These are phyloP conservation scores for Manis pentadactyla DNA, from an alignment of 2,797 vertebrate species.

Conservation along the genomic window DNA sequence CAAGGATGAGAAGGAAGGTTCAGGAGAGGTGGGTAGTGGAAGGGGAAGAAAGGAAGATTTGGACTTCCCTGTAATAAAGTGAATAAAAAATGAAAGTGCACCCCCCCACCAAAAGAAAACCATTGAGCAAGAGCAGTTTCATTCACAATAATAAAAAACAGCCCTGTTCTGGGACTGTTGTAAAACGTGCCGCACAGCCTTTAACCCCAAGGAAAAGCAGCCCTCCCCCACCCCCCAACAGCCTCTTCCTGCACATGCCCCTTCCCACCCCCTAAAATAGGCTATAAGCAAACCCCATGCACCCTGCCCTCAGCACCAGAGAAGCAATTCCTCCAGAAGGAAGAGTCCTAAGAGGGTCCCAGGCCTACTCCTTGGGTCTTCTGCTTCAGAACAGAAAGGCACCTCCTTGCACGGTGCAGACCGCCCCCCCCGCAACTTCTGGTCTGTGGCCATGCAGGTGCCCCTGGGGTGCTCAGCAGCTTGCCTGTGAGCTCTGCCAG, in stretches of 20 bases:
- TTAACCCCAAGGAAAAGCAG: conserved; percentile 68
- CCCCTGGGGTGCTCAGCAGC: too few relatives aligned
- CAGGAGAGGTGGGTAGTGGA: neutral
- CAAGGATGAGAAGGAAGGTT: conserved; percentile 63
- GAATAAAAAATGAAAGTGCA: conserved; percentile 70
- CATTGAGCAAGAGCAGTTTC: conserved; percentile 81
- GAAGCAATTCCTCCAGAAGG: conserved; percentile 39
- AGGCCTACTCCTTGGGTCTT: conserved; percentile 11
- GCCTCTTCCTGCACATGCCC: conserved; percentile 74
- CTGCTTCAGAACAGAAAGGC: neutral
- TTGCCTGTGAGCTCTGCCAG: neutral
- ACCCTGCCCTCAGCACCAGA: conserved; percentile 61
- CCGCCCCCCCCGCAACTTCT: neutral
- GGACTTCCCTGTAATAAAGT: conserved; percentile 78
- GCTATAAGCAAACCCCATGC: conserved; percentile 78
- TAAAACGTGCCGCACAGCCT: conserved; percentile 81
- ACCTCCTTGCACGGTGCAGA: neutral
- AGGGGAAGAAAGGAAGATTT: conserved; percentile 55
- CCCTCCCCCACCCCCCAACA: conserved; percentile 71
- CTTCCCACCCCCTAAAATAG: conserved; percentile 68
- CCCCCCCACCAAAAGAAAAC: conserved; percentile 20
- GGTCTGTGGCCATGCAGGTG: neutral
- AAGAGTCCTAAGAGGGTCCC: conserved; percentile 59
- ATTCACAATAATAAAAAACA: conserved; percentile 81
- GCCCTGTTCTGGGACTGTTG: conserved; percentile 73